A percentile compares a stretch with the other conserved stretches of the same genome.
These are phyloP conservation scores for Oreocharis arfaki DNA, from an alignment of 2,113 vertebrate species.

Conservation along the genomic window DNA sequence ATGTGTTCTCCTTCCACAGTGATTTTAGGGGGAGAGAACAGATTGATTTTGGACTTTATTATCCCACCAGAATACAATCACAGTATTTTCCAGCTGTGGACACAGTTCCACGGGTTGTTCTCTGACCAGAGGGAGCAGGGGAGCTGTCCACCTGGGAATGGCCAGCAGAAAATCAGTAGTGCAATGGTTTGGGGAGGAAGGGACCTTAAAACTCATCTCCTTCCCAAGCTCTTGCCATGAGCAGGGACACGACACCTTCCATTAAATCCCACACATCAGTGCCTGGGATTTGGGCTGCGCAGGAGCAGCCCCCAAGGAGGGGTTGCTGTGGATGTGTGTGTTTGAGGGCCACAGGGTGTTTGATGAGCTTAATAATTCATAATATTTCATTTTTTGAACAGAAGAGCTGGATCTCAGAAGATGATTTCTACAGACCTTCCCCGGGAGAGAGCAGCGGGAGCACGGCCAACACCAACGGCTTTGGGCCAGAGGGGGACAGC, in stretches of 20 bases:
- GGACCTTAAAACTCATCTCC: not conserved
- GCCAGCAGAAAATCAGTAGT: not conserved
- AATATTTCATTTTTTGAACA: not conserved
- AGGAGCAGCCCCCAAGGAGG: not conserved
- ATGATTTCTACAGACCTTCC: constrained; percentile 84
- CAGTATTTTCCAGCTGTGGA: not conserved
- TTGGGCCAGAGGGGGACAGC: not conserved
- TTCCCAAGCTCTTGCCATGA: not conserved
- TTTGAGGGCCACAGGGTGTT: not conserved
- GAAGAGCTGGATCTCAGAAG: constrained; percentile 91
- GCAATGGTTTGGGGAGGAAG: not conserved
- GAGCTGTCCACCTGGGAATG: not conserved
- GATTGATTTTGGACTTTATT: not conserved
- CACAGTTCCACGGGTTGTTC: rapidly evolving
- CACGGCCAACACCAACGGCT: not conserved
- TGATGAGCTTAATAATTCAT: rapidly evolving
- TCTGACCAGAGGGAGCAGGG: not conserved
- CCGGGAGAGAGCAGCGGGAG: not conserved
- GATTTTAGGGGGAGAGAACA: not conserved
- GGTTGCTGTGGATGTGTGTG: rapidly evolving
- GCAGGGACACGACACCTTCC: not conserved
- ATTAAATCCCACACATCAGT: not conserved
- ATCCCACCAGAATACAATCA: not conserved
- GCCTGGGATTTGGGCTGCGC: rapidly evolving
- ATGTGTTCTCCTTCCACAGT: not conserved